Evolutionary conservation across 2,113 vertebrate species (phyloP).

Genomic region (Oplegnathus fasciatus): DNA sequence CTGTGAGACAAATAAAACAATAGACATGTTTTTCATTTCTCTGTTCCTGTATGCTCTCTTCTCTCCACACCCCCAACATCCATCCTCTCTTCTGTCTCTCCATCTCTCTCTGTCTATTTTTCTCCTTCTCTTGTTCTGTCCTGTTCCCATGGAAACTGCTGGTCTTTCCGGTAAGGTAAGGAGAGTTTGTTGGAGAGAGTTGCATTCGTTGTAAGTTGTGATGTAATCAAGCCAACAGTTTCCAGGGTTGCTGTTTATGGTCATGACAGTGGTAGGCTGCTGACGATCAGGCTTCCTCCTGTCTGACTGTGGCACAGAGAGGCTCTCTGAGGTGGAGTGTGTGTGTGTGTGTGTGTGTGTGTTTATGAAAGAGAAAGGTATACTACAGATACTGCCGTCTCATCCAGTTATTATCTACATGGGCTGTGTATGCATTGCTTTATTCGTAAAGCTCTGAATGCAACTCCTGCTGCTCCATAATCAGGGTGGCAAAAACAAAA

Average conservation of each 20-base stretch:
- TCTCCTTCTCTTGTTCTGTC: slow-evolving; percentile 58
- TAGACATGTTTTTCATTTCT: slow-evolving; percentile 13
- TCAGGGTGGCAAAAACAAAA: slow-evolving; percentile 10
- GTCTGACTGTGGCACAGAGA: slow-evolving; percentile 18
- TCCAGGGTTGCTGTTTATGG: slow-evolving; percentile 72
- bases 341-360: slow-evolving; percentile 10
- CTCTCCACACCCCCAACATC: slow-evolving; percentile 53
- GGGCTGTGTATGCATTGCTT: neutral
- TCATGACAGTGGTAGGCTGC: slow-evolving; percentile 59
- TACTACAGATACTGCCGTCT: slow-evolving; percentile 32
- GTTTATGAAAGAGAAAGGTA: slow-evolving; percentile 1
- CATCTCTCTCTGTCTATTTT: slow-evolving; percentile 44
- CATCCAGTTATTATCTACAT: slow-evolving; percentile 23
- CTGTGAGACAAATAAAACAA: slow-evolving; percentile 42
- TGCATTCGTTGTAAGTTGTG: slow-evolving; percentile 69
- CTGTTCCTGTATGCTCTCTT: slow-evolving; percentile 3
- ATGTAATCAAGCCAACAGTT: slow-evolving; percentile 73
- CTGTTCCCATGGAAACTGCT: slow-evolving; percentile 84
- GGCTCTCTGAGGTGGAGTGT: slow-evolving; percentile 10
- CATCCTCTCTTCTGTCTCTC: slow-evolving; percentile 51
- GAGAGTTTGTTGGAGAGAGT: slow-evolving; percentile 65
- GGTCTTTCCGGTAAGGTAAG: slow-evolving; percentile 75
- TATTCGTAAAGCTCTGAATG: neutral
- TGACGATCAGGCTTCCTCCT: slow-evolving; percentile 48
- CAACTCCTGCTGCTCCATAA: slow-evolving; percentile 8